Evolutionary conservation across 2,797 vertebrate species (phyloP).

Genomic region (Cottoperca gobio): DNA sequence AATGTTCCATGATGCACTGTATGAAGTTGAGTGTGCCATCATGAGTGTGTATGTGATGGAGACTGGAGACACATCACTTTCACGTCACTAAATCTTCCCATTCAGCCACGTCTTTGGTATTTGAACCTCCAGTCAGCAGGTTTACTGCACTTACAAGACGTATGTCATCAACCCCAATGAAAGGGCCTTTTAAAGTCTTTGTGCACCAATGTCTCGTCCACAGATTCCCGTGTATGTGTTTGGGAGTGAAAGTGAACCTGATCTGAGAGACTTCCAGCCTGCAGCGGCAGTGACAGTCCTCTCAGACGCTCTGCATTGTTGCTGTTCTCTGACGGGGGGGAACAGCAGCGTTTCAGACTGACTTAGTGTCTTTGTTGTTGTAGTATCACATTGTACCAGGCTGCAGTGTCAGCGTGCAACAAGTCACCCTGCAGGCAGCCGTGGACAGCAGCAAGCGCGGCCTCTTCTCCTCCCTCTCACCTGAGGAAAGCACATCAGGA

Average conservation of each 20-base stretch:
- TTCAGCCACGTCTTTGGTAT: no score
- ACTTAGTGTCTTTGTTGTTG: constrained; percentile 67
- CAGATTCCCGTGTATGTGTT: not conserved
- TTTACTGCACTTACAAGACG: no score
- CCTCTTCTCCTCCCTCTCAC: constrained; percentile 46
- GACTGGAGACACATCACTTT: no score
- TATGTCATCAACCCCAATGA: no score
- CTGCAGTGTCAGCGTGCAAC: constrained; percentile 55
- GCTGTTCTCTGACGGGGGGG: constrained; percentile 17
- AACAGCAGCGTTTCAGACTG: constrained; percentile 34
- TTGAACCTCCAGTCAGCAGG: no score
- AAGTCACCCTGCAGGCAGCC: constrained; percentile 50
- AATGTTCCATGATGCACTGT: no score
- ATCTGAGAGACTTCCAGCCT: constrained; percentile 10
- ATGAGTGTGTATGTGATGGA: no score
- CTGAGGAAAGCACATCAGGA: constrained; percentile 51
- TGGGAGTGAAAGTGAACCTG: constrained; percentile 16
- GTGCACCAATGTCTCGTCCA: not conserved
- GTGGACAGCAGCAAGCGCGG: constrained; percentile 48
- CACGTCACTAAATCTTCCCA: no score
- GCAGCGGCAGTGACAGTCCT: constrained; percentile 15
- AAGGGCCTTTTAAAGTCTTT: not conserved
- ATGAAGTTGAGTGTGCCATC: no score
- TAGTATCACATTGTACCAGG: constrained; percentile 68
- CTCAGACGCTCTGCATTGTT: constrained; percentile 24